These are phyloP conservation scores for Bunonema sp. DNA, from an alignment of 2,888 invertebrate genomes.

Conservation along the genomic window DNA sequence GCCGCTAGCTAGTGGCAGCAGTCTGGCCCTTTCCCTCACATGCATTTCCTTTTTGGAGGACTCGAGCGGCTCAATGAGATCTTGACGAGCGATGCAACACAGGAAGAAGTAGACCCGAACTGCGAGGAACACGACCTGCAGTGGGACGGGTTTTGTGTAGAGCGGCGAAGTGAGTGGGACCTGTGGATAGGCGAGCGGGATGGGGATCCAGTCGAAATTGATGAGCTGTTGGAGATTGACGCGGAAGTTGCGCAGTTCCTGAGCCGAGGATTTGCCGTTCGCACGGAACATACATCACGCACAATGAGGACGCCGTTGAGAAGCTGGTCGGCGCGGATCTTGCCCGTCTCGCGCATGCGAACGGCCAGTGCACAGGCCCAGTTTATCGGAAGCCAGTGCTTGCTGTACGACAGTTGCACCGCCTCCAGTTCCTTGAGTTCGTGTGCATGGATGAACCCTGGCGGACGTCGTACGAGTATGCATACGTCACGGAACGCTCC, in stretches of 20 bases:
- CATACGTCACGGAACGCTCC: no score
- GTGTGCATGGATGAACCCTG: no score
- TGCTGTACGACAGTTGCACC: not conserved
- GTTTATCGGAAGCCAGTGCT: slow-evolving; percentile 2
- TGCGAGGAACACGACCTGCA: slow-evolving; percentile 1
- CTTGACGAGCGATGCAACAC: not conserved
- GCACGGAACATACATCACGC: no score
- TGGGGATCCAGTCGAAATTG: slow-evolving; percentile 1
- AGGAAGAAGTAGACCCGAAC: slow-evolving; percentile 2
- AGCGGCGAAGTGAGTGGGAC: not conserved
- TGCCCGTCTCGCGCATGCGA: not conserved
- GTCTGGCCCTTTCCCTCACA: no score
- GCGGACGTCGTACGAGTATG: no score
- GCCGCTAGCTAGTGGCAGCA: no score
- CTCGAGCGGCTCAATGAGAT: no score
- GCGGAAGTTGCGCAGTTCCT: not conserved
- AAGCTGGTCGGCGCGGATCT: not conserved
- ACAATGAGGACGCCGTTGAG: slow-evolving; percentile 1
- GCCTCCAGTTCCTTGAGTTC: no score
- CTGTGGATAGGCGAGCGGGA: slow-evolving; percentile 1
- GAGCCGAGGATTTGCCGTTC: not conserved
- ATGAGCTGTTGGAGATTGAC: not conserved
- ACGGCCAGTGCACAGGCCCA: not conserved
- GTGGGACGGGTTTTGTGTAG: not conserved
- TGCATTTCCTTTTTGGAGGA: no score